phyloP scores from a whole-genome alignment of 2,113 vertebrate genomes.

The Campylomormyrus numenius region DNA sequence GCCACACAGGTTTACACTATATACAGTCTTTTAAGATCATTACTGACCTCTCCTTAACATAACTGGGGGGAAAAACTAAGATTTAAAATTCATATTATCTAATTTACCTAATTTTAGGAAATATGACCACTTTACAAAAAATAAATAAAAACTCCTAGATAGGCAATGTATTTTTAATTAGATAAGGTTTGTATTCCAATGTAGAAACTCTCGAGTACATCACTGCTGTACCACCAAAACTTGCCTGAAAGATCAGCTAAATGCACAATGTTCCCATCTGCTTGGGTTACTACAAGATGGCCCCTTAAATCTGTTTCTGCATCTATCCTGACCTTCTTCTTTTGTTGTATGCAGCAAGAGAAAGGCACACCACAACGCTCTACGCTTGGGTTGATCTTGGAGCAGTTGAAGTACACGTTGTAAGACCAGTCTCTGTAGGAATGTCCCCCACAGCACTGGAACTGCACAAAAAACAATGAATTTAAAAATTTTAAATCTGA shows the following conservation, averaged over 20 bases:
- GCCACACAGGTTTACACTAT: background rate
- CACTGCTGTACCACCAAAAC: background rate
- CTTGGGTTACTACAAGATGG: background rate
- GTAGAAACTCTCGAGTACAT: background rate
- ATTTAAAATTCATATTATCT: background rate
- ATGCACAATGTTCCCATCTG: background rate
- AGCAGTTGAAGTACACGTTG: constrained; percentile 67
- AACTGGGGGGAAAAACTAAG: background rate
- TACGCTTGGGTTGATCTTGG: constrained; percentile 61
- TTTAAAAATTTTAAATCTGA: background rate
- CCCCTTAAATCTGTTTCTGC: background rate
- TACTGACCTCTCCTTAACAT: background rate
- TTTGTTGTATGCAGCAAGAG: constrained; percentile 60
- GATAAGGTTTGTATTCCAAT: background rate
- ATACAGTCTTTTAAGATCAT: background rate
- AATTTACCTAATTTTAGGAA: background rate
- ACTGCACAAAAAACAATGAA: constrained; percentile 44
- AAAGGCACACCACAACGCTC: constrained; percentile 71
- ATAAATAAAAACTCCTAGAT: background rate
- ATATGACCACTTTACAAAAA: background rate
- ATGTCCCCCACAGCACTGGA: constrained; percentile 69
- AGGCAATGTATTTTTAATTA: background rate
- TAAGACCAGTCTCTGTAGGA: constrained; percentile 61
- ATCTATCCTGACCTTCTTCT: constrained; percentile 53
- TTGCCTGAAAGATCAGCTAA: background rate